Evolutionary conservation across 2,888 invertebrate species (phyloP), one percentile per base, ranked within the genome.

Genomic region (Hipparchia sbordonii): DNA sequence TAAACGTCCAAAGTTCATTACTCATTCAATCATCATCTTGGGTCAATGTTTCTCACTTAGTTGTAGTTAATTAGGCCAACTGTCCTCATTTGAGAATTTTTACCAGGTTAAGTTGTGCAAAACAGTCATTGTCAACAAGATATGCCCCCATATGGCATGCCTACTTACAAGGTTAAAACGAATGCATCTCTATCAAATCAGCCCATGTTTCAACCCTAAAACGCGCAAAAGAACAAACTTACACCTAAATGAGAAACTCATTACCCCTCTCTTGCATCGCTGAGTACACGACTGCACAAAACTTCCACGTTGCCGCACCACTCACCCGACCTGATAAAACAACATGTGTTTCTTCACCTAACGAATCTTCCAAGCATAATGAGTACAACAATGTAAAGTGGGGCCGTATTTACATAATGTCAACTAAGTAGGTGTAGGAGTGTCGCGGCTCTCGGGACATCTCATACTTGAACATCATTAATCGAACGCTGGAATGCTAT

Each of bases 341-440:
- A 92, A 93, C 93, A 93, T 90, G 86, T 93, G 93, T 93, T 93
- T 93, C 93, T 92, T 93, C 93, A 93, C 93, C 93, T 93, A 92
- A 92, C 93, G 92, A 93, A 92, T 93, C 93, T 91, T 88, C 90
- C 84, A 82, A 78, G 90, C 86, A 93, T 93, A 93, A 92, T 93
- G 92, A 93, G 91, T 86, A 90, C 88, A 84, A 92, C 92, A 93
- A 92, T 91, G 91, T 91, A 91, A 89, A 92, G 92, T 91, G 91
- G 91, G 85, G 79, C 86, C 84, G 84, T 93, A 92, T 93, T 93
- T 93, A 93, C 92, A 93, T 93, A 92, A 93, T 93, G 92, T 93
- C 93, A 92, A 88, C 91, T 91, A 91, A 91, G 92, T 92, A 90
- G 90, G 91, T 92, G 92, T 92, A 91, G 86, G 89, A 89, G 91